Evolutionary conservation across 2,888 invertebrate species (phyloP), one percentile per base, ranked within the genome.

Genomic region (Junonia oenone): DNA sequence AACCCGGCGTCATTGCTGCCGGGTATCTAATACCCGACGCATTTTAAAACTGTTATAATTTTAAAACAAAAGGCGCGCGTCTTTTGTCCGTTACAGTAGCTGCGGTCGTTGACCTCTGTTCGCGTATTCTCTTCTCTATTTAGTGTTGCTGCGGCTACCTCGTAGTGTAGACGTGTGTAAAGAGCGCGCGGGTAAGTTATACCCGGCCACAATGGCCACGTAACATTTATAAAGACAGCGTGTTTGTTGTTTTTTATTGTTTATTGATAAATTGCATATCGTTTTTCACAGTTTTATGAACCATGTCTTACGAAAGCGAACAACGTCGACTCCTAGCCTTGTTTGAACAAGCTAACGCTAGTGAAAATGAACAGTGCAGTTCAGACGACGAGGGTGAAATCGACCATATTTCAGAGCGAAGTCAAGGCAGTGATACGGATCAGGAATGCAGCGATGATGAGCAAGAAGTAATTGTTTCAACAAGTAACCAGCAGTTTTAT

Each of bases 401-500:
- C 47, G 33, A 47, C 14, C 35, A 47, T 17, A 47, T 33, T 47
- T 33, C 47, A 29, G 11, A 47, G 19, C 47, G 35, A 31, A 47
- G 47, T 35, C 47, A 35, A 35, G 47, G 31, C 47, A 50, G 50
- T 26, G 43, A 51, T 26, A 26, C 26, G 37, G 51, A 51, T 29
- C 51, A 51, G 29, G 48, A 49, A 35, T 33, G 37, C 35, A 48
- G 48, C 48, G 48, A 48, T 48, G 48, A 37, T 49, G 48, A 49
- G 37, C 48, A 49, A 49, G 48, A 40, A 51, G 29, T 31, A 51
- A 40, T 51, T 40, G 31, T 51, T 51, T 40, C 43, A 51, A 51
- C 51, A 38, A 50, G 50, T 50, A 40, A 50, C 50, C 50, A 50
- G 29, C 50, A 40, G 40, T 50, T 50, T 50, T 50, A 38, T 50